phyloP scores from a whole-genome alignment of 2,888 invertebrate genomes.

The Pomacea canaliculata region DNA sequence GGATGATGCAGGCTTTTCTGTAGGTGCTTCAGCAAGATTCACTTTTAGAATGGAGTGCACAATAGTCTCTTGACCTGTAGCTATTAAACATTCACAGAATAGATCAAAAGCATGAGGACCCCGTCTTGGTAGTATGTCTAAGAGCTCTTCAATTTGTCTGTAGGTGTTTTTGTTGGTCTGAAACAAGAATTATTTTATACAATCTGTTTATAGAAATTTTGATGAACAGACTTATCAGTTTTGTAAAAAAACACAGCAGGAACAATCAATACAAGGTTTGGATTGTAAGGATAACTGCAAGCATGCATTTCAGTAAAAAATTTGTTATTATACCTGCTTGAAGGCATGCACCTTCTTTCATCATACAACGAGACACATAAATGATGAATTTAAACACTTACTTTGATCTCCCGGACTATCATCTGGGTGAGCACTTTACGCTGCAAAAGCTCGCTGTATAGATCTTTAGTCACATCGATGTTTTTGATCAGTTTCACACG shows the following conservation, averaged over 20 bases:
- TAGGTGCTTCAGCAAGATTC: constrained; percentile 13
- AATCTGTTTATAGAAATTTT: too few species aligned
- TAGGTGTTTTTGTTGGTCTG: too few species aligned
- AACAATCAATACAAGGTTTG: too few species aligned
- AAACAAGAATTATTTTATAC: too few species aligned
- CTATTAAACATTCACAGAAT: constrained; percentile 58
- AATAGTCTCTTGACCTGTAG: constrained; percentile 51
- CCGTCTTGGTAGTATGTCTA: constrained; percentile 48
- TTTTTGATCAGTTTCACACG: constrained; percentile 58
- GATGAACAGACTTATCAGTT: too few species aligned
- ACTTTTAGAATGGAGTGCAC: constrained; percentile 32
- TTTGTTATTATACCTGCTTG: too few species aligned
- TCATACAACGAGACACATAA: too few species aligned
- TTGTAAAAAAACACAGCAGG: too few species aligned
- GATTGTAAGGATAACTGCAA: too few species aligned
- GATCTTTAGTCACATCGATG: constrained; percentile 53
- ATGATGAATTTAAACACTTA: constrained; percentile 23
- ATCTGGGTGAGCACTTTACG: constrained; percentile 49
- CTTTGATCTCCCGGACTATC: constrained; percentile 56
- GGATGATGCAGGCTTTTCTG: background rate
- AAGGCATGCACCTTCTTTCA: too few species aligned
- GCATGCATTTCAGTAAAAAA: too few species aligned
- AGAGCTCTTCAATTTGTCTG: constrained; percentile 52
- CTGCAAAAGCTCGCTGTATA: constrained; percentile 55
- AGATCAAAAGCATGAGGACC: constrained; percentile 52